Conservation (phyloP, 2,888 invertebrate genomes). For the Drosophila merina region DNA sequence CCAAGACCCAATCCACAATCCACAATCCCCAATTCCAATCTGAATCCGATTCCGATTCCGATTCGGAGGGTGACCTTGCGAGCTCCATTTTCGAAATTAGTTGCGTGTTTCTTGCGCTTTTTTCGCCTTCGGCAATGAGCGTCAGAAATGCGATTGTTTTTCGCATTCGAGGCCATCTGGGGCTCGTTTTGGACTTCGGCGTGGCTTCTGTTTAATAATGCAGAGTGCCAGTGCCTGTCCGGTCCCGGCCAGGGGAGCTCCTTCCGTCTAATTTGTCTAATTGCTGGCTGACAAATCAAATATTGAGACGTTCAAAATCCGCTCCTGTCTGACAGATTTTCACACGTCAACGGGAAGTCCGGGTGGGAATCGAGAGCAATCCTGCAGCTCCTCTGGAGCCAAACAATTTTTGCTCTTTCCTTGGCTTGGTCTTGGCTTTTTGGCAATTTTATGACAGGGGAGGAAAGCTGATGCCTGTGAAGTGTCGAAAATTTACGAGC, state of each 20-base stretch:
- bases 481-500: constrained; percentile 75
- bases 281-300: constrained; percentile 48
- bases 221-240: constrained; percentile 41
- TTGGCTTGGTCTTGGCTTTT: constrained; percentile 25
- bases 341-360: constrained; percentile 67
- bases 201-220: constrained; percentile 47
- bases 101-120: constrained; percentile 52
- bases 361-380: constrained; percentile 17
- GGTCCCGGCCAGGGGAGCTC: background rate
- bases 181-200: constrained; percentile 7
- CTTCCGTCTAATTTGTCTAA: constrained; percentile 62
- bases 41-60: constrained; percentile 12
- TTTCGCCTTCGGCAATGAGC: constrained; percentile 19
- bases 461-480: constrained; percentile 47
- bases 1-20: constrained; percentile 11
- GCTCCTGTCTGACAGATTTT: constrained; percentile 57
- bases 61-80: constrained; percentile 37
- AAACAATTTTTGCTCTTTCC: constrained; percentile 16
- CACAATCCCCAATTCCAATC: background rate
- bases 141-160: constrained; percentile 23
- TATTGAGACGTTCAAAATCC: constrained; percentile 38
- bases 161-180: constrained; percentile 48
- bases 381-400: constrained; percentile 51
- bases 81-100: constrained; percentile 53
- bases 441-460: constrained; percentile 63